These are phyloP conservation scores for Chironomus riparius DNA, from an alignment of 2,888 invertebrate genomes.

Conservation along the genomic window DNA sequence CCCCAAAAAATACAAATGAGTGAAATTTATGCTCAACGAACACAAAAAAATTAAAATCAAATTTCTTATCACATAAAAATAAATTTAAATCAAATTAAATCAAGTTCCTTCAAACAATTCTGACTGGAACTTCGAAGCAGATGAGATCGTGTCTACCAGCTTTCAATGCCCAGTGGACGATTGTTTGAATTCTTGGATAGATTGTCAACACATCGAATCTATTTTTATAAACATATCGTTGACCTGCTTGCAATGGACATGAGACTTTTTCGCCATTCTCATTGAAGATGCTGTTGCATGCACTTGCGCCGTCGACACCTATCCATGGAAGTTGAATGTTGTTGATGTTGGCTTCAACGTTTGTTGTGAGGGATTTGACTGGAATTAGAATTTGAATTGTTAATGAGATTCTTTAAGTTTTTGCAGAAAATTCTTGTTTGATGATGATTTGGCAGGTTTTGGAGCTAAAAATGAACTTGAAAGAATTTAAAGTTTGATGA, in stretches of 20 bases:
- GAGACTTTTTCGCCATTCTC: slow-evolving; percentile 50
- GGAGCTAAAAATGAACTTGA: too few species aligned
- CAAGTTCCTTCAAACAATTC: slow-evolving; percentile 41
- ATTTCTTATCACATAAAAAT: not conserved
- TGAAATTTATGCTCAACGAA: too few species aligned
- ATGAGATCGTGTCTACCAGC: slow-evolving; percentile 43
- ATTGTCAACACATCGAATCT: slow-evolving; percentile 46
- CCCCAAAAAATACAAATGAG: too few species aligned
- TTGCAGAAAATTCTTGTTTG: too few species aligned
- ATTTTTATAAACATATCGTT: slow-evolving; percentile 61
- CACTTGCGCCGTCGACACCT: slow-evolving; percentile 61
- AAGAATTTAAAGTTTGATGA: too few species aligned
- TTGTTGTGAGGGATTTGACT: slow-evolving; percentile 48
- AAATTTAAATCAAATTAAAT: not conserved
- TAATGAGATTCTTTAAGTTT: slow-evolving; percentile 40
- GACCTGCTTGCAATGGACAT: slow-evolving; percentile 61
- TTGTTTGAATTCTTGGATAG: slow-evolving; percentile 47
- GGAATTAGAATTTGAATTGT: slow-evolving; percentile 28
- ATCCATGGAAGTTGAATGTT: slow-evolving; percentile 62
- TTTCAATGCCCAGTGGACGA: slow-evolving; percentile 56
- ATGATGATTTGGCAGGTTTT: too few species aligned
- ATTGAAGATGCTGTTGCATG: slow-evolving; percentile 55
- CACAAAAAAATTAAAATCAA: too few species aligned
- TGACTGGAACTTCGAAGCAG: slow-evolving; percentile 64
- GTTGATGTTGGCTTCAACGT: slow-evolving; percentile 53